Conservation (phyloP, 1,140 invertebrate species). For the Orussus abietinus region DNA sequence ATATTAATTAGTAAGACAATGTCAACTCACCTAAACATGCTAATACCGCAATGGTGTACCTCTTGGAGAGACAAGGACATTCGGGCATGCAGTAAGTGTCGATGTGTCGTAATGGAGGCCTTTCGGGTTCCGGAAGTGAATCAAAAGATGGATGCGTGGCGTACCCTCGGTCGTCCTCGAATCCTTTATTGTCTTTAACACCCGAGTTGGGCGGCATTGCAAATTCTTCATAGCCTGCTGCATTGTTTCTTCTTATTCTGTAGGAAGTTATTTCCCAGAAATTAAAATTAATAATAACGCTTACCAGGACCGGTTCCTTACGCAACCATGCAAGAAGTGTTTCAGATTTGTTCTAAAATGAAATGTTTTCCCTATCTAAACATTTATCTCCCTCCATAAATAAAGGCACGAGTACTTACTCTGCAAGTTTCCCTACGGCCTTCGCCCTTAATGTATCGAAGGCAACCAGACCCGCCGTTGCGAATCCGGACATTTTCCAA, state of each 20-base stretch:
- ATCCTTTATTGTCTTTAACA: constrained; percentile 55
- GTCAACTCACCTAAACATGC: constrained; percentile 68
- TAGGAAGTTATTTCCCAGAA: constrained; percentile 4
- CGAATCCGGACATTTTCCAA: constrained; percentile 54
- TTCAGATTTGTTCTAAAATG: constrained; percentile 15
- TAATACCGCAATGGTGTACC: constrained; percentile 82
- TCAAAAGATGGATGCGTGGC: constrained; percentile 64
- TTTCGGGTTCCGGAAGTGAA: constrained; percentile 65
- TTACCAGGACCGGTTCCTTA: constrained; percentile 12
- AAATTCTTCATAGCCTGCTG: constrained; percentile 62
- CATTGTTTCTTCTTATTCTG: constrained; percentile 30
- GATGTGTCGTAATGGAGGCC: constrained; percentile 79
- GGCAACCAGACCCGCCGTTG: constrained; percentile 47
- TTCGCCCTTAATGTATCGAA: constrained; percentile 43
- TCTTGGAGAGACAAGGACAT: constrained; percentile 81
- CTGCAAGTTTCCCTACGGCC: constrained; percentile 39
- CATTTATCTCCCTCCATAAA: constrained; percentile 10
- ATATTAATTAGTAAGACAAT: too few species aligned
- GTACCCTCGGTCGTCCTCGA: constrained; percentile 50
- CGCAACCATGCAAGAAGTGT: constrained; percentile 24
- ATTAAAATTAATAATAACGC: neutral
- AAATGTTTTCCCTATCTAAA: constrained; percentile 13
- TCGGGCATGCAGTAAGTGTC: constrained; percentile 85
- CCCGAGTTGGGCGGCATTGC: constrained; percentile 52
- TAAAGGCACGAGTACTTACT: constrained; percentile 28